These are phyloP conservation scores for Eulemur rubriventer DNA, from an alignment of 2,797 vertebrate species.

Conservation along the genomic window DNA sequence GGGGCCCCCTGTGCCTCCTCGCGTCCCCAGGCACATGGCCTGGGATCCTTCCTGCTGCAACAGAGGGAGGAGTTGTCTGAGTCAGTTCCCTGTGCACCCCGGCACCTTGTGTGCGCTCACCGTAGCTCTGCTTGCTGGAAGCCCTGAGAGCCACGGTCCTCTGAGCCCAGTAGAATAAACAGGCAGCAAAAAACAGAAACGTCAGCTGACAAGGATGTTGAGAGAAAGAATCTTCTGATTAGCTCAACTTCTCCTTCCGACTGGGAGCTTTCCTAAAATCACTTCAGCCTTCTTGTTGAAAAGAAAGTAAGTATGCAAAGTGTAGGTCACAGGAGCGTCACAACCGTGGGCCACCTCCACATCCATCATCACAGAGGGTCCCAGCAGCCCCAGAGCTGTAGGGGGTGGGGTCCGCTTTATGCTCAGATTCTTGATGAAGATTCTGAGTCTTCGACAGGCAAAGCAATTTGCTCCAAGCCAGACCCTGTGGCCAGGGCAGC, in stretches of 20 bases:
- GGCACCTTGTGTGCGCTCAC: neutral
- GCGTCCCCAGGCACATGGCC: neutral
- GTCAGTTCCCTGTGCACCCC: neutral
- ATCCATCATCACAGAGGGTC: neutral
- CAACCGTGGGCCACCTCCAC: neutral
- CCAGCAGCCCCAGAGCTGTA: neutral
- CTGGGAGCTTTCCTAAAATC: neutral
- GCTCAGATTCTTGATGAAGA: neutral
- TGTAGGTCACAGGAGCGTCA: accelerated
- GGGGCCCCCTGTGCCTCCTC: too few species aligned
- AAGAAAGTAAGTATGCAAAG: neutral
- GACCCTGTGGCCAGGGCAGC: neutral
- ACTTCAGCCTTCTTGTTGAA: neutral
- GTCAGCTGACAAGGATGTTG: neutral
- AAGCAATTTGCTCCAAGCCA: neutral
- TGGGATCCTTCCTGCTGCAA: neutral
- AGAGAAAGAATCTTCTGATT: neutral
- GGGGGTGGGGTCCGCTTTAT: neutral
- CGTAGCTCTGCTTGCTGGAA: neutral
- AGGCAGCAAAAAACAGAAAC: neutral
- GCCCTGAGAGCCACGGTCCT: neutral
- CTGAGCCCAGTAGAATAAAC: neutral
- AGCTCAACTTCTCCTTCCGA: neutral
- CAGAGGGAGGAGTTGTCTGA: neutral
- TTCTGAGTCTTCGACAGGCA: neutral